phyloP scores from a whole-genome alignment of 2,888 invertebrate genomes.

The Lymantria monacha region DNA sequence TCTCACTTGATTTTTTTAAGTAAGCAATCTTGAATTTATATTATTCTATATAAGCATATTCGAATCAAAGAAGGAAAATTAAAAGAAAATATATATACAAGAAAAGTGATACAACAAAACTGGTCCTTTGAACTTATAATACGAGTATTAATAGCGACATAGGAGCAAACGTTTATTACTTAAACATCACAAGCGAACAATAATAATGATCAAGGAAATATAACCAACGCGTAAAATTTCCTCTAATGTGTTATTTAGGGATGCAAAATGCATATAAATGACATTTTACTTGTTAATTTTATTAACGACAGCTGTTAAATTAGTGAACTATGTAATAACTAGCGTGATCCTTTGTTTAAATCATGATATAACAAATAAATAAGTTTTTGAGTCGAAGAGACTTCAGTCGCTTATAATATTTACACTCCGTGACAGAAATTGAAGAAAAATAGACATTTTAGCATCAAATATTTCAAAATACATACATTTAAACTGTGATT shows the following conservation, averaged over 20 bases:
- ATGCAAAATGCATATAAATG: conserved; percentile 23
- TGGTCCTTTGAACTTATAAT: conserved; percentile 49
- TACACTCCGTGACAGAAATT: too few species aligned
- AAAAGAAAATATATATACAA: conserved; percentile 23
- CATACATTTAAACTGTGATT: too few species aligned
- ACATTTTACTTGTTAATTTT: background rate
- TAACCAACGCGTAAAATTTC: conserved; percentile 46
- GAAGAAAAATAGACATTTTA: too few species aligned
- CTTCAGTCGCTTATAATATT: too few species aligned
- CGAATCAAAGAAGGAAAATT: conserved; percentile 1
- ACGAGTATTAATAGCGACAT: conserved; percentile 48
- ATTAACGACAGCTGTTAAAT: background rate
- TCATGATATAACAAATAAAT: too few species aligned
- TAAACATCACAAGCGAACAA: conserved; percentile 53
- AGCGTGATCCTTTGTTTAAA: too few species aligned
- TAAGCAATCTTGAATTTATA: too few species aligned
- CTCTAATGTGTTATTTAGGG: conserved; percentile 38
- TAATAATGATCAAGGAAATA: conserved; percentile 55
- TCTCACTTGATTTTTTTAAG: too few species aligned
- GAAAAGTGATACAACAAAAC: conserved; percentile 31
- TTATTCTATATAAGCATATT: background rate
- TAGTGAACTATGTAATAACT: background rate
- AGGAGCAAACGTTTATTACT: conserved; percentile 44
- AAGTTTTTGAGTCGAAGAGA: too few species aligned
- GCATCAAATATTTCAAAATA: too few species aligned